These are phyloP conservation scores for Brachypteracias leptosomus DNA, from an alignment of 2,113 vertebrate genomes.

Conservation along the genomic window DNA sequence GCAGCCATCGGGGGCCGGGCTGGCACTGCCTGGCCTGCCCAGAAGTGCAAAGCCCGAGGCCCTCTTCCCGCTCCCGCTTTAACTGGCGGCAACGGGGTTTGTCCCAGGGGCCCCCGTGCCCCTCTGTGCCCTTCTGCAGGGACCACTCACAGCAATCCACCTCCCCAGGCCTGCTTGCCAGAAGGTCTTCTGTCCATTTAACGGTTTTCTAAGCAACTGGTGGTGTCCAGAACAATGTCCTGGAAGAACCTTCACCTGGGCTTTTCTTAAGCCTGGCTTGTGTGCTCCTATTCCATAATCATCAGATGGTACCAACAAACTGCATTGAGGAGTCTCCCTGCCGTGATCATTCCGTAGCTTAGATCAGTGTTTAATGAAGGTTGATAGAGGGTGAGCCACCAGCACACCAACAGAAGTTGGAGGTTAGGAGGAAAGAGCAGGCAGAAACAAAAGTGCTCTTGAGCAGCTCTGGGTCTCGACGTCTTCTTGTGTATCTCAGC, in stretches of 20 bases:
- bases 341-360: neutral
- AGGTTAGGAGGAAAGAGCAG: neutral
- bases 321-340: neutral
- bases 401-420: neutral
- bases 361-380: neutral
- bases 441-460: constrained; percentile 36
- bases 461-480: constrained; percentile 29
- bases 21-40: neutral
- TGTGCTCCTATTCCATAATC: no score
- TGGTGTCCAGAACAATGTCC: neutral
- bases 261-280: neutral
- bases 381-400: neutral
- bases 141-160: neutral
- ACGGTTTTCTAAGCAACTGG: neutral
- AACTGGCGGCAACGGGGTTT: neutral
- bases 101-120: neutral
- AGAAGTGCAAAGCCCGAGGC: neutral
- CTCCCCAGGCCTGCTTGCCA: neutral
- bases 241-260: neutral
- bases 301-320: neutral
- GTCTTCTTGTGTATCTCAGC: constrained; percentile 29
- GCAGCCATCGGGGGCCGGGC: rapidly evolving
- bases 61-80: neutral
- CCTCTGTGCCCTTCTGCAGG: neutral
- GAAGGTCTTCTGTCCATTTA: neutral